Conservation (phyloP, 2,113 vertebrate species). For the Toxostoma redivivum region DNA sequence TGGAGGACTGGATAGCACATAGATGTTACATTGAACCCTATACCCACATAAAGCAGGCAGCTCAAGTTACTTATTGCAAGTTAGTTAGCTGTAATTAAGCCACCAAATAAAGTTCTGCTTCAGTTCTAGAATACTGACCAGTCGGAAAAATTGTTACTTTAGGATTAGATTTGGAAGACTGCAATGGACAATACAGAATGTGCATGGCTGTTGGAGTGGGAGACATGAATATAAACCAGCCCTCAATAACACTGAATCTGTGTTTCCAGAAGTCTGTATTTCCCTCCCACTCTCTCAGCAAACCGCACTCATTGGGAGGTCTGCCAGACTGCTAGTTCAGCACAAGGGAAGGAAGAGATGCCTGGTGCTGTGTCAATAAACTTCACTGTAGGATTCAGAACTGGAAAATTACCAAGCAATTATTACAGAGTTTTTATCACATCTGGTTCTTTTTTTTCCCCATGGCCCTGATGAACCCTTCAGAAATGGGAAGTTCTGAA, state of each 20-base stretch:
- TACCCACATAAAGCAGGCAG: not conserved
- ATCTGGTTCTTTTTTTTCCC: constrained; percentile 50
- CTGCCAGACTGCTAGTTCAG: constrained; percentile 42
- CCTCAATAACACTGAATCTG: not conserved
- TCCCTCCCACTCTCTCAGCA: not conserved
- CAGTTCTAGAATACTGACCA: not conserved
- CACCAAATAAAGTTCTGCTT: not conserved
- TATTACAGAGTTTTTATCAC: constrained; percentile 54
- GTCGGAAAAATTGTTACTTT: not conserved
- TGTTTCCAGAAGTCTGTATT: not conserved
- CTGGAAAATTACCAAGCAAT: constrained; percentile 56
- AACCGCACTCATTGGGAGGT: not conserved
- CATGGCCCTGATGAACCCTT: not conserved
- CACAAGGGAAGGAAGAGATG: constrained; percentile 30
- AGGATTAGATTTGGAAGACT: not conserved
- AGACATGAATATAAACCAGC: not conserved
- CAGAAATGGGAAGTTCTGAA: constrained; percentile 49
- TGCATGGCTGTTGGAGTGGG: not conserved
- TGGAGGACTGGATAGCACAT: not conserved
- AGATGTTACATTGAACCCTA: not conserved
- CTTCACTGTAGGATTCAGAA: constrained; percentile 23
- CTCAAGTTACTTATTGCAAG: not conserved
- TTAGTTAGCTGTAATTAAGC: not conserved
- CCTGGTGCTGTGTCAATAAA: constrained; percentile 44
- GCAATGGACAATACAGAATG: not conserved